A percentile compares a stretch with the other conserved stretches of the same genome.
Conservation (phyloP, 2,113 vertebrate species). For the Lichenostomus cassidix region DNA sequence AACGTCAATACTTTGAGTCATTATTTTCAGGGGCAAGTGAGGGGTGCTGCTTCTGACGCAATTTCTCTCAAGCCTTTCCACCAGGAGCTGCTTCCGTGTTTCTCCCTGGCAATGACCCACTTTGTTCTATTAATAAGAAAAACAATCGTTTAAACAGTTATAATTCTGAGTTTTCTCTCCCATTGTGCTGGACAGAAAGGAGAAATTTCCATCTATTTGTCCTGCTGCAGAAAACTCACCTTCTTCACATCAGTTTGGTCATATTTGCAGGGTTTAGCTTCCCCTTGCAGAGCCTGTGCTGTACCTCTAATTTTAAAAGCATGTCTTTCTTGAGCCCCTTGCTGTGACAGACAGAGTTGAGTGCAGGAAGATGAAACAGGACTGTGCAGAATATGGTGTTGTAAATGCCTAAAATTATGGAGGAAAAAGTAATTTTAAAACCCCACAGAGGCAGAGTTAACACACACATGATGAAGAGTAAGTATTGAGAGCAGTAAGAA, state of each 20-base stretch:
- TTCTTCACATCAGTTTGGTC: neutral
- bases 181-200: neutral
- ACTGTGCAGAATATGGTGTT: neutral
- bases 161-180: neutral
- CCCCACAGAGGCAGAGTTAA: neutral
- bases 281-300: neutral
- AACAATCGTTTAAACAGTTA: neutral
- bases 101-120: constrained; percentile 2
- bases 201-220: neutral
- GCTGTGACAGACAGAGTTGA: neutral
- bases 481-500: neutral
- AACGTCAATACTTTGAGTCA: constrained; percentile 1
- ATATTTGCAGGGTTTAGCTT: neutral
- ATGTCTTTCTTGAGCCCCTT: neutral
- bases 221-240: neutral
- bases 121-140: constrained; percentile 2
- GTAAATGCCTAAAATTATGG: neutral
- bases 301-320: neutral
- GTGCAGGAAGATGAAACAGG: neutral
- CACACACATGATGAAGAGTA: neutral
- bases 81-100: neutral
- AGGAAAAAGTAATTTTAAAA: neutral
- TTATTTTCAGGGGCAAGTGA: neutral
- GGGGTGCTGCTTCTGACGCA: neutral
- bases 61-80: neutral